Conservation (phyloP, 2,888 invertebrate genomes). For the Harpagoxenus sublaevis region DNA sequence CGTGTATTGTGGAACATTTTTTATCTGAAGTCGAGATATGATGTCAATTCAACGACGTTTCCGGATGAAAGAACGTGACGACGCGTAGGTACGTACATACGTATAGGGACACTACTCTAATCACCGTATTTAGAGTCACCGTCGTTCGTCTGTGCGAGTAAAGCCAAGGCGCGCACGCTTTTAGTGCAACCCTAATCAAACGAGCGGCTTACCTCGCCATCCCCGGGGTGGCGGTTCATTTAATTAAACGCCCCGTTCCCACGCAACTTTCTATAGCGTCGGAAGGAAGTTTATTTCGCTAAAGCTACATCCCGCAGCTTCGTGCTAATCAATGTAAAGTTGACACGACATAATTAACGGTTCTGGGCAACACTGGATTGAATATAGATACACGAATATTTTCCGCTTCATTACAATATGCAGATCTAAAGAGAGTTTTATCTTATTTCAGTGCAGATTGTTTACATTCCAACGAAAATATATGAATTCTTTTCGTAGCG, state of each 20-base stretch:
- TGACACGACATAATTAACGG: slow-evolving; percentile 16
- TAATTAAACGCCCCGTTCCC: slow-evolving; percentile 63
- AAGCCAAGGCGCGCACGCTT: slow-evolving; percentile 35
- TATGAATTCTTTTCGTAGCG: not conserved
- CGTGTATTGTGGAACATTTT: not conserved
- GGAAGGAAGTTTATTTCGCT: slow-evolving; percentile 38
- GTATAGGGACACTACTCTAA: slow-evolving; percentile 38
- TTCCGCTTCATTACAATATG: slow-evolving; percentile 17
- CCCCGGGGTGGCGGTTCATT: slow-evolving; percentile 58
- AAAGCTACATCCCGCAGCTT: slow-evolving; percentile 36
- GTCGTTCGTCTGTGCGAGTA: slow-evolving; percentile 8
- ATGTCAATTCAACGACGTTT: slow-evolving; percentile 57
- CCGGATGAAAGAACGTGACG: slow-evolving; percentile 38
- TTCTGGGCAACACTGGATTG: slow-evolving; percentile 24
- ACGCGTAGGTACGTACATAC: not conserved
- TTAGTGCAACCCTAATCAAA: slow-evolving; percentile 63
- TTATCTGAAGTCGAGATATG: slow-evolving; percentile 15
- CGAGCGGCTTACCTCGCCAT: slow-evolving; percentile 61
- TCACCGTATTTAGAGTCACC: slow-evolving; percentile 37
- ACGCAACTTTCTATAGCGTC: slow-evolving; percentile 41
- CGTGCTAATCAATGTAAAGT: slow-evolving; percentile 38
- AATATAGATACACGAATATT: slow-evolving; percentile 9
- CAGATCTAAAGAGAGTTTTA: not conserved
- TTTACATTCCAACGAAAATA: not conserved
- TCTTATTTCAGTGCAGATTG: not conserved